These are phyloP conservation scores for Neolamprologus variostigma DNA, from an alignment of 2,113 vertebrate genomes.

Conservation along the genomic window DNA sequence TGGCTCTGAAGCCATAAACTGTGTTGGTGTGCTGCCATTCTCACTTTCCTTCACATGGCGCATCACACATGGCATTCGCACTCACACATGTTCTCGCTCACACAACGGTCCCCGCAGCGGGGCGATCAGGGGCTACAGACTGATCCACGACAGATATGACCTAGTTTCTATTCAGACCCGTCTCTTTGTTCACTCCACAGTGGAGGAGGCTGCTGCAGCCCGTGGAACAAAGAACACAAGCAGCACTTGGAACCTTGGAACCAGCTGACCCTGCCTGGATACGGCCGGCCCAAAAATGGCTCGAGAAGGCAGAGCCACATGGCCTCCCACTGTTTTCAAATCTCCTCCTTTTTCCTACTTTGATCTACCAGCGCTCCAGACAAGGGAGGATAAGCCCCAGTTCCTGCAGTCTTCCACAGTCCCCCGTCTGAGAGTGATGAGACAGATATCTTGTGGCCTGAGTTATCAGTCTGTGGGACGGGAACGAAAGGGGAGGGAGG, in stretches of 20 bases:
- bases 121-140: conserved; percentile 39
- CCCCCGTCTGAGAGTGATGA: neutral
- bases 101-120: conserved; percentile 20
- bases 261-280: conserved; percentile 25
- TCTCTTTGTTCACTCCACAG: conserved; percentile 59
- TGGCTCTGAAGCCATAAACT: neutral
- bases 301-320: neutral
- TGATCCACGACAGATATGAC: conserved; percentile 64
- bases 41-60: conserved; percentile 4
- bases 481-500: neutral
- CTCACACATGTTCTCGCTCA: neutral
- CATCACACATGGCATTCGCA: conserved; percentile 18
- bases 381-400: neutral
- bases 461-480: neutral
- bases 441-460: neutral
- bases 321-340: neutral
- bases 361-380: conserved; percentile 15
- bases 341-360: neutral
- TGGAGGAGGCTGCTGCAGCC: conserved; percentile 33
- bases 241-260: conserved; percentile 23
- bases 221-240: conserved; percentile 50
- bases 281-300: conserved; percentile 11
- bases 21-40: neutral
- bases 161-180: conserved; percentile 65
- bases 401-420: neutral